A percentile compares a stretch with the other conserved stretches of the same genome.
phyloP scores from a whole-genome alignment of 2,113 vertebrate genomes.

The Menura novaehollandiae region DNA sequence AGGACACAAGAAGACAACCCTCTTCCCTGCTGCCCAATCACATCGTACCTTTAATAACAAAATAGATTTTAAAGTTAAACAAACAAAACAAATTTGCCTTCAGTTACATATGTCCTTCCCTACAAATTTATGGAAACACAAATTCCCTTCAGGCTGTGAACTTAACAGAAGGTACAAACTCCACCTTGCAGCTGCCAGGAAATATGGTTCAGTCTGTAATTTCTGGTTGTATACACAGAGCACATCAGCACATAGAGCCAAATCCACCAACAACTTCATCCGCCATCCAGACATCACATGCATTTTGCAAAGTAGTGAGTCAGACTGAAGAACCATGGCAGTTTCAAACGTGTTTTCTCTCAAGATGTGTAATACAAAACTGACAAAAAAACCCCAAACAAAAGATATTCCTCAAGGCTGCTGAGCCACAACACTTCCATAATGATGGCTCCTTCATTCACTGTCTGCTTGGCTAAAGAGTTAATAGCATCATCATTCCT shows the following conservation, averaged over 20 bases:
- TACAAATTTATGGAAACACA: background rate
- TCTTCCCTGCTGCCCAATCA: background rate
- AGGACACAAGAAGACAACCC: background rate
- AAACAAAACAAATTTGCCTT: background rate
- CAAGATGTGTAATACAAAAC: background rate
- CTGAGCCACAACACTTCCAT: background rate
- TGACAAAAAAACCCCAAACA: background rate
- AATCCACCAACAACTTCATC: background rate
- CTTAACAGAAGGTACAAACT: background rate
- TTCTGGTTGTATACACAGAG: background rate
- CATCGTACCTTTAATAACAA: background rate
- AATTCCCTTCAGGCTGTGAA: background rate
- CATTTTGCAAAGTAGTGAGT: background rate
- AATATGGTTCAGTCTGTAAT: background rate
- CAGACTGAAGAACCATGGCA: background rate
- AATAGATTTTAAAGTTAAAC: background rate
- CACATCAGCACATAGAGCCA: background rate
- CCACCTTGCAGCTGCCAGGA: background rate
- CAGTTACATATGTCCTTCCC: background rate
- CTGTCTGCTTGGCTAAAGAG: background rate
- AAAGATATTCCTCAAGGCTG: background rate
- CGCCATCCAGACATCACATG: background rate
- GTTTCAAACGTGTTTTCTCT: background rate
- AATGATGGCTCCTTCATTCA: background rate
- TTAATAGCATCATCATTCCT: background rate